Evolutionary conservation across 2,888 invertebrate genomes (phyloP).

Genomic region (Scrobipalpa costella): DNA sequence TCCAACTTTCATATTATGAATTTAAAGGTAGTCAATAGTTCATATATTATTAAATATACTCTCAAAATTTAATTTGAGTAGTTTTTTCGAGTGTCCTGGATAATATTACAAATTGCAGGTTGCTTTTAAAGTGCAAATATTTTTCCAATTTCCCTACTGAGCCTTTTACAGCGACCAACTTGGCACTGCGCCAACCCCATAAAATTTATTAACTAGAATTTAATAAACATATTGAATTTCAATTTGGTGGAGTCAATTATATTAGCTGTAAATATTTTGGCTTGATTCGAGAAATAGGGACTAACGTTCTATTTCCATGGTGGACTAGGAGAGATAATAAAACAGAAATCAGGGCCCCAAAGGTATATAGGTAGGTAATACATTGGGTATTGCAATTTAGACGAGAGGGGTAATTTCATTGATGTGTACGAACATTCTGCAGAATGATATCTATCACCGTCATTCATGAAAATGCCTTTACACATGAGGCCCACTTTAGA

Average conservation of each 20-base stretch:
- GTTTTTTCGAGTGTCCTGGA: background rate
- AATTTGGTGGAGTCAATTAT: background rate
- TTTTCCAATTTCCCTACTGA: conserved; percentile 26
- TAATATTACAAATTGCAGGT: conserved; percentile 15
- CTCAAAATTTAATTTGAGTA: background rate
- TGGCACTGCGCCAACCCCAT: conserved; percentile 18
- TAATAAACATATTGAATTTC: conserved; percentile 20
- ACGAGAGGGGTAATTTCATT: background rate
- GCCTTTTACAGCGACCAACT: conserved; percentile 26
- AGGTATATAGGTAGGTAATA: too few relatives aligned
- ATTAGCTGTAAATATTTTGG: background rate
- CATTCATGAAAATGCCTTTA: background rate
- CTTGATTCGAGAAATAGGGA: background rate
- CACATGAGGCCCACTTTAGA: conserved; percentile 11
- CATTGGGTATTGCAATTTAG: too few relatives aligned
- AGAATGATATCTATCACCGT: background rate
- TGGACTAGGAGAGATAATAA: too few relatives aligned
- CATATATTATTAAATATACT: too few relatives aligned
- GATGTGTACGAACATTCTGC: too few relatives aligned
- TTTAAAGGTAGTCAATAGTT: too few relatives aligned
- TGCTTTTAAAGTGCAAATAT: conserved; percentile 24
- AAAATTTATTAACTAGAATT: conserved; percentile 19
- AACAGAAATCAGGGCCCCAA: too few relatives aligned
- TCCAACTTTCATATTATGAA: conserved; percentile 13
- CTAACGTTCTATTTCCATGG: background rate